These are phyloP conservation scores for Ceramica pisi DNA, from an alignment of 2,888 invertebrate species.

Conservation along the genomic window DNA sequence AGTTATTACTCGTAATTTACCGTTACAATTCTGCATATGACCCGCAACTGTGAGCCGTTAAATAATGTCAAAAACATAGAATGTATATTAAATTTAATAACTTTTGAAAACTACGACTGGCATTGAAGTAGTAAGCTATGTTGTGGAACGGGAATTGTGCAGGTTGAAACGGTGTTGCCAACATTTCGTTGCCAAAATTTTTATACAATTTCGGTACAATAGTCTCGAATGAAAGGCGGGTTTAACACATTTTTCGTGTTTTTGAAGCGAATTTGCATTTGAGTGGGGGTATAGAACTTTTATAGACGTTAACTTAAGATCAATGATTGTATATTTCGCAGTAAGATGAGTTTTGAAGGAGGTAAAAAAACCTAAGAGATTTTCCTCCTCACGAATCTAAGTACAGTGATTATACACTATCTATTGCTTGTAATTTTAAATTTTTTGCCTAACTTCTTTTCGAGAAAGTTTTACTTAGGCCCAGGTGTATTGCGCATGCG, in stretches of 20 bases:
- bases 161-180: constrained; percentile 5
- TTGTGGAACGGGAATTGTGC: constrained; percentile 11
- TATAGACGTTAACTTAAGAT: background rate
- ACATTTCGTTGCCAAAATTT: constrained; percentile 17
- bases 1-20: constrained; percentile 63
- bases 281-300: background rate
- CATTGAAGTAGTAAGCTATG: constrained; percentile 41
- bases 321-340: background rate
- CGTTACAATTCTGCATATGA: constrained; percentile 60
- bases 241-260: constrained; percentile 10
- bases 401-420: too few relatives aligned
- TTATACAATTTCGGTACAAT: constrained; percentile 18
- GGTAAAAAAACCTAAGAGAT: too few relatives aligned
- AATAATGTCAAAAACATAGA: constrained; percentile 59
- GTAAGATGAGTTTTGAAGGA: too few relatives aligned
- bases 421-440: too few relatives aligned
- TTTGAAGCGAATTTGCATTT: constrained; percentile 5
- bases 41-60: constrained; percentile 31
- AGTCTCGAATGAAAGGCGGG: constrained; percentile 5
- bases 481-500: too few relatives aligned
- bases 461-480: too few relatives aligned
- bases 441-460: too few relatives aligned
- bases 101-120: constrained; percentile 43
- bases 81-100: constrained; percentile 61
- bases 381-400: too few relatives aligned